Evolutionary conservation across 2,888 invertebrate species (phyloP).

Genomic region (Atethmia centrago): DNA sequence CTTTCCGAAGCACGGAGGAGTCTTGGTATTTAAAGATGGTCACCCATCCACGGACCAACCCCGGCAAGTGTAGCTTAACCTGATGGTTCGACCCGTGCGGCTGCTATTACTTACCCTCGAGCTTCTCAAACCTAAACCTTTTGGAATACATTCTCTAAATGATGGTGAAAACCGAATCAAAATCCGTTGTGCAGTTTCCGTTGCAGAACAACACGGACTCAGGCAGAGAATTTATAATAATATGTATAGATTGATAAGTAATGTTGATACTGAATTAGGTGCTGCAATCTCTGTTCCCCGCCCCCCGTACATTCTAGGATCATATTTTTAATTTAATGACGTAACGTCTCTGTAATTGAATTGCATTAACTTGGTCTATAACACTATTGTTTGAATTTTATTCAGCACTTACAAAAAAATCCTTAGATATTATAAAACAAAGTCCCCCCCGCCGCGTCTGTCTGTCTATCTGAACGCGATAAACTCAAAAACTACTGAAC

Average conservation of each 20-base stretch:
- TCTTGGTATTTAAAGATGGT: too few species aligned
- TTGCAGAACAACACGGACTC: not conserved
- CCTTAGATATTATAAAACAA: too few species aligned
- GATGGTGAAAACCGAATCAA: not conserved
- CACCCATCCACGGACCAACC: too few species aligned
- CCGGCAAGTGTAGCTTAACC: too few species aligned
- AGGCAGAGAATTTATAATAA: too few species aligned
- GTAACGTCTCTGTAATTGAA: not conserved
- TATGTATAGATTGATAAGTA: not conserved
- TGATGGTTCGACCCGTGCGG: too few species aligned
- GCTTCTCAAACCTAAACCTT: too few species aligned
- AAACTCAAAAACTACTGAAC: too few species aligned
- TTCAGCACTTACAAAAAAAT: not conserved
- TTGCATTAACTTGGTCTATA: not conserved
- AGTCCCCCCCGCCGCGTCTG: too few species aligned
- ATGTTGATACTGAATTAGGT: not conserved
- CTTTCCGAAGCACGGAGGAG: too few species aligned
- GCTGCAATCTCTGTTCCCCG: not conserved
- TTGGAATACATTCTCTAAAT: not conserved
- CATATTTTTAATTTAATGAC: not conserved
- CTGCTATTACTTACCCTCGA: too few species aligned
- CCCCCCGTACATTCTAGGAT: not conserved
- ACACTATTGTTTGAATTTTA: not conserved
- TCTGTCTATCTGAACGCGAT: too few species aligned
- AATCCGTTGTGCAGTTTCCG: not conserved